A percentile compares a stretch with the other conserved stretches of the same genome.
phyloP scores from a whole-genome alignment of 2,797 vertebrate species.

The Luscinia luscinia region DNA sequence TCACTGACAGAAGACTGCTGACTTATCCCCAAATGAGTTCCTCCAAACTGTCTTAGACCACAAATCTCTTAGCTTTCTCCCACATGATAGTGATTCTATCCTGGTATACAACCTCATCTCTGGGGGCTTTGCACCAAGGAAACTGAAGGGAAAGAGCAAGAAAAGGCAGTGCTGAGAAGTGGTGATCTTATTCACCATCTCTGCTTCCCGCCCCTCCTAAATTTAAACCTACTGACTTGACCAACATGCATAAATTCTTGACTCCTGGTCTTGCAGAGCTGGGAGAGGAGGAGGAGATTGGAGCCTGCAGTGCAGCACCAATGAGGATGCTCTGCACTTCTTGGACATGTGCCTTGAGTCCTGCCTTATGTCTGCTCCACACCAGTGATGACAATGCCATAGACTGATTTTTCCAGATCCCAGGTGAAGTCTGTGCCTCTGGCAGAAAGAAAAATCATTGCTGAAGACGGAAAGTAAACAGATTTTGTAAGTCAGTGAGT shows the following conservation, averaged over 20 bases:
- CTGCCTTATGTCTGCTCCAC: not conserved
- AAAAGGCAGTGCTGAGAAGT: not conserved
- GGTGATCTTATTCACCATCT: not conserved
- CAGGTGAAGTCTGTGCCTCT: slow-evolving; percentile 7
- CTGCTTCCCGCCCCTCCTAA: not conserved
- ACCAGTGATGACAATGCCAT: not conserved
- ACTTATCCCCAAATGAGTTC: not conserved
- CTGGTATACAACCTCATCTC: not conserved
- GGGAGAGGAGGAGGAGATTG: not conserved
- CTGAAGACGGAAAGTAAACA: not conserved
- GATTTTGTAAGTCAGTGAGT: not conserved
- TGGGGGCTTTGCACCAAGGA: not conserved
- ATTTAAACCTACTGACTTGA: not conserved
- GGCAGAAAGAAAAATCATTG: slow-evolving; percentile 31
- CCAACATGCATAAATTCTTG: not conserved
- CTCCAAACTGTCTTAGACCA: not conserved
- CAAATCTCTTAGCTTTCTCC: not conserved
- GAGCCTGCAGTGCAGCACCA: not conserved
- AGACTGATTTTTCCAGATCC: slow-evolving; percentile 16
- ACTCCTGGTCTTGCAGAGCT: not conserved
- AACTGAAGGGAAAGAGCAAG: not conserved
- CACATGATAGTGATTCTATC: not conserved
- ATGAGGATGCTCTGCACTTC: not conserved
- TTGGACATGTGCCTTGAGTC: not conserved
- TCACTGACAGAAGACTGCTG: not conserved